Base-by-base conservation (phyloP, 2,797 vertebrate genomes). In the Rhynchonycteris naso region DNA sequence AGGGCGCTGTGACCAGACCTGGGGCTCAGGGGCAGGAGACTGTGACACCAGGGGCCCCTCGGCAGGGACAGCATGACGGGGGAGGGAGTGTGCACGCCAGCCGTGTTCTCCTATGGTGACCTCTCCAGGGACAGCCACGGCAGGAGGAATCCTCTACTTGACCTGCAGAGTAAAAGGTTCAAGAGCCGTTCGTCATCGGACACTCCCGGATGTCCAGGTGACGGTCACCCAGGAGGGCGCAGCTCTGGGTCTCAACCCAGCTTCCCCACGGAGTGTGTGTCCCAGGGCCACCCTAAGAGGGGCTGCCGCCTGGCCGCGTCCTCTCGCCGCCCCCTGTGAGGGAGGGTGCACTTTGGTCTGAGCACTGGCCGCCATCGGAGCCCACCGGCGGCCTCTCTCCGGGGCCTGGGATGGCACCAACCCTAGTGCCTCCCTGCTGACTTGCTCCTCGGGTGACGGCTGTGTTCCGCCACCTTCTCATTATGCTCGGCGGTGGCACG, bases 81-180 rank as follows among this genome's bases (percentile, higher is more conserved):
- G 21, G 35, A 24, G 68, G 21, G 35, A n/a, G 22, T 24, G 61
- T 2, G 2, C 35, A 6, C 22, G 13, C 22, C 61, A 30, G 28
- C 11, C 2, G 22, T 71, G 12, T 71, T 12, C 58, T 19, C 13
- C 15, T 0, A 1, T 0, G 28, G 4, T 0, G 8, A 19, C 21
- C 2, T 78, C 35, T n/a, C 47, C 5, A 15, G 14, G 65, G n/a
- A 21, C 22, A 7, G 3, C 4, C 30, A 1, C 2, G 0, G 59
- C n/a, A n/a, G n/a, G n/a, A n/a, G n/a, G n/a, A n/a, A n/a, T n/a
- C n/a, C n/a, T n/a, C n/a, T n/a, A n/a, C n/a, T n/a, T n/a, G n/a
- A n/a, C n/a, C n/a, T n/a, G n/a, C n/a, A n/a, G n/a, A n/a, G n/a
- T n/a, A n/a, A n/a, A n/a, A n/a, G n/a, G n/a, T n/a, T n/a, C n/a